A percentile compares a stretch with the other conserved stretches of the same genome.
Conservation (phyloP, 2,797 vertebrate species). For the Gallinago nigripennis region DNA sequence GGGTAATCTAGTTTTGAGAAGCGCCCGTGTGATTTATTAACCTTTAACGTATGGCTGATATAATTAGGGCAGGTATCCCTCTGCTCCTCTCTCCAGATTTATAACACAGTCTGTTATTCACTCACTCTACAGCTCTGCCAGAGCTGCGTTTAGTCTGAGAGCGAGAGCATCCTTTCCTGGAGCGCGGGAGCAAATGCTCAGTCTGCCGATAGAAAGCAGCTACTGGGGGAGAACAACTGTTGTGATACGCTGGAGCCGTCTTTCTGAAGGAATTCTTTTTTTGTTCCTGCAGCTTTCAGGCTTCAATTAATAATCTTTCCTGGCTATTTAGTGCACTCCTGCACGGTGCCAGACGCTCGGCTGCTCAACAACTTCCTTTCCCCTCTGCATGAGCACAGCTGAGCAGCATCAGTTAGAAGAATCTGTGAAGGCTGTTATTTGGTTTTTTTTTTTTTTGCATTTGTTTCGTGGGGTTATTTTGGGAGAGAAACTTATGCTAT, state of each 20-base stretch:
- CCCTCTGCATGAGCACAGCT: constrained; percentile 55
- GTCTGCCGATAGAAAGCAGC: constrained; percentile 61
- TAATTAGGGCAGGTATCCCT: constrained; percentile 72
- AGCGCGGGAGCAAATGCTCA: constrained; percentile 53
- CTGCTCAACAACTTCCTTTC: constrained; percentile 70
- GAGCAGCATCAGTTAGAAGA: constrained; percentile 22
- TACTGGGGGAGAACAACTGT: background rate
- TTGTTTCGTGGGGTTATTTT: constrained; percentile 31
- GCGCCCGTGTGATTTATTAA: constrained; percentile 61
- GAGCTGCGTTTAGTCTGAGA: constrained; percentile 69
- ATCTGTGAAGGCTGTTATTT: constrained; percentile 35
- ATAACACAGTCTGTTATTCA: constrained; percentile 67
- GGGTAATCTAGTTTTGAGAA: constrained; percentile 50
- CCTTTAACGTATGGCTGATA: constrained; percentile 55
- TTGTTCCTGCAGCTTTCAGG: constrained; percentile 68
- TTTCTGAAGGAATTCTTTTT: constrained; percentile 70
- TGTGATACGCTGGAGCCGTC: constrained; percentile 26
- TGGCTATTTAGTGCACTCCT: constrained; percentile 61
- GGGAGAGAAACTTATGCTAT: constrained; percentile 80
- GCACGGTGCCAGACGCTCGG: constrained; percentile 52
- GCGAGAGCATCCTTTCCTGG: constrained; percentile 65
- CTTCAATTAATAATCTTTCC: constrained; percentile 73
- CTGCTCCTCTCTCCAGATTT: constrained; percentile 70
- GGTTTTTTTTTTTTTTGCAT: background rate
- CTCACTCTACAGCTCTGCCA: constrained; percentile 66